Base-by-base conservation (phyloP, 2,888 invertebrate species). In the Drosophila cognata region DNA sequence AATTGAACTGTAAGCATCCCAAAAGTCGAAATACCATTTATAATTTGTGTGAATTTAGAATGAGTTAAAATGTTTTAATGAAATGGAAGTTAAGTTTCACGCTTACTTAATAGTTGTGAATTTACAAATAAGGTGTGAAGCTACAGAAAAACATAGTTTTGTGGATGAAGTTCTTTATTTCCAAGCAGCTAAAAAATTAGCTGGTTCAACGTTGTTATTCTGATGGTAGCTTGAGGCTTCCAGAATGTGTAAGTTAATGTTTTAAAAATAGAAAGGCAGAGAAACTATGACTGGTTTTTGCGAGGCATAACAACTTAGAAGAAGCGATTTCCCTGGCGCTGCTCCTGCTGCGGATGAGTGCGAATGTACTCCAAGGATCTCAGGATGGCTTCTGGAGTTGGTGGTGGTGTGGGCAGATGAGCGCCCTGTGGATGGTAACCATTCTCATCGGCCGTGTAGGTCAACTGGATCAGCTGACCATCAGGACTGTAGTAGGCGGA, bases 371-470 rank as follows among this genome's bases (percentile, higher is more conserved):
- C 91, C 71, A 93, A 79, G 18, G 93, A 68, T 59, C 84, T 89
- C 4, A 92, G 79, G 35, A 93, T 93, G 25, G 90, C 90, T 35
- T 67, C 82, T 57, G 92, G 92, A 71, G 92, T 90, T 63, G 93
- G 92, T 56, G 93, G 92, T 2, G 93, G 90, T 4, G 92, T 94
- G 36, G 93, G 93, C 73, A 93, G 80, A 87, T 93, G 92, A 11
- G 90, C 90, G 63, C 93, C 94, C 82, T 90, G 82, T 5, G 94
- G 93, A 43, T 93, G 93, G 94, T 93, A 95, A 74, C 96, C 96
- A 81, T 94, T 93, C 83, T 94, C 95, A 92, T 95, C 92, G 77
- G 95, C 95, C 5, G 92, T 82, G 93, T 95, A 96, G 48, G 84
- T 87, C 35, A 94, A 48, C 25, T 86, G 76, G 81, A 94, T 88